Conservation (phyloP, 2,888 invertebrate species). For the Strigamia maritima region DNA sequence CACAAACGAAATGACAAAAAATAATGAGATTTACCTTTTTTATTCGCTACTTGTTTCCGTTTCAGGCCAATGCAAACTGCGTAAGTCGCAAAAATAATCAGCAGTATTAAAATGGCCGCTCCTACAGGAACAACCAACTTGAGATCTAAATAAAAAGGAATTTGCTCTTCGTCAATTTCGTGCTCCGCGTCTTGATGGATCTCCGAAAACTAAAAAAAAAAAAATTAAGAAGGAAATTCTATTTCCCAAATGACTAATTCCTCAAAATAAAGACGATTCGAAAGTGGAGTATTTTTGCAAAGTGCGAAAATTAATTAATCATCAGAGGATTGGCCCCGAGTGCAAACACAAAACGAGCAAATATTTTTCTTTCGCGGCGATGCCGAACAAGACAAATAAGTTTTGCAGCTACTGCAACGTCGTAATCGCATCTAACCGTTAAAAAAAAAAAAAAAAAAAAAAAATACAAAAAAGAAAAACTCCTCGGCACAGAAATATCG, state of each 20-base stretch:
- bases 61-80: slow-evolving; percentile 38
- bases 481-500: not conserved
- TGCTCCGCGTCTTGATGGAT: not conserved
- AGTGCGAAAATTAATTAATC: not conserved
- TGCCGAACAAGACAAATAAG: not conserved
- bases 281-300: not conserved
- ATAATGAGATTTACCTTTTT: not conserved
- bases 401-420: not conserved
- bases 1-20: not conserved
- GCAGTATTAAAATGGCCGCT: slow-evolving; percentile 36
- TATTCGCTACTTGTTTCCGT: not conserved
- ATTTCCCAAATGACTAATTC: not conserved
- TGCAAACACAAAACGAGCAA: not conserved
- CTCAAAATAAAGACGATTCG: not conserved
- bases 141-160: slow-evolving; percentile 41
- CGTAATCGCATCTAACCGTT: not conserved
- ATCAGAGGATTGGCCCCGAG: not conserved
- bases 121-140: slow-evolving; percentile 40
- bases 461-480: not conserved
- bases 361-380: not conserved
- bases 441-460: not conserved
- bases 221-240: not conserved
- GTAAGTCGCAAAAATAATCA: slow-evolving; percentile 40
- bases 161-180: slow-evolving; percentile 1
- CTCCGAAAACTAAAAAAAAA: not conserved